These are phyloP conservation scores for Caretta caretta DNA, from an alignment of 2,113 vertebrate genomes.

Conservation along the genomic window DNA sequence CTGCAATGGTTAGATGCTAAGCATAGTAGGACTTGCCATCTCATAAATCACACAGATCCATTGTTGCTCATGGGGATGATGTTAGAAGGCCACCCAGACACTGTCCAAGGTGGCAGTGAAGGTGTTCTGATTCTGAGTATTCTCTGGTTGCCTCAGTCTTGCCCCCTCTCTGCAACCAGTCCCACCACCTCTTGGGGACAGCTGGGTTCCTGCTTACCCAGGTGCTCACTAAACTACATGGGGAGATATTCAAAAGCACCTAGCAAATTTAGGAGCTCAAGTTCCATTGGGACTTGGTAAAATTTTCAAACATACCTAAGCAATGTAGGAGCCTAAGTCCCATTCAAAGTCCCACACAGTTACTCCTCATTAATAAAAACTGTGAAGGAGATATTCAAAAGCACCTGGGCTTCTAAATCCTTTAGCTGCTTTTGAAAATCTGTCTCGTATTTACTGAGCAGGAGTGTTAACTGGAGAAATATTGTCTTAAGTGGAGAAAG, in stretches of 20 bases:
- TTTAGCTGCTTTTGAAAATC: neutral
- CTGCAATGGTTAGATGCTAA: no score
- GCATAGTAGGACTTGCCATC: no score
- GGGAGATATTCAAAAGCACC: neutral
- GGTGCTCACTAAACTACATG: neutral
- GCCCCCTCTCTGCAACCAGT: neutral
- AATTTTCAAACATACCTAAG: neutral
- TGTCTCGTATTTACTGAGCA: neutral
- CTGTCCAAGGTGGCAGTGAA: neutral
- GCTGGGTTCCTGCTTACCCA: neutral
- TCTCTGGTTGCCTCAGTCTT: neutral
- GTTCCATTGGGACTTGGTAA: neutral
- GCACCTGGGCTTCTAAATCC: neutral
- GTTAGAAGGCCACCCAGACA: neutral
- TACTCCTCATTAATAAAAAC: neutral
- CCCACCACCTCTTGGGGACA: no score
- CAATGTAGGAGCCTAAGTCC: neutral
- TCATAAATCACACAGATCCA: neutral
- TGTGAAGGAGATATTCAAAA: neutral
- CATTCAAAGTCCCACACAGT: neutral
- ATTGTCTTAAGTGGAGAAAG: neutral
- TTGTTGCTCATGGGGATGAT: neutral
- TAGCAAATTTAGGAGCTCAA: neutral
- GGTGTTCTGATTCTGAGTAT: neutral
- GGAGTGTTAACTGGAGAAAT: neutral